These are phyloP conservation scores for Galendromus occidentalis DNA, from an alignment of 1,140 invertebrate species.

Conservation along the genomic window DNA sequence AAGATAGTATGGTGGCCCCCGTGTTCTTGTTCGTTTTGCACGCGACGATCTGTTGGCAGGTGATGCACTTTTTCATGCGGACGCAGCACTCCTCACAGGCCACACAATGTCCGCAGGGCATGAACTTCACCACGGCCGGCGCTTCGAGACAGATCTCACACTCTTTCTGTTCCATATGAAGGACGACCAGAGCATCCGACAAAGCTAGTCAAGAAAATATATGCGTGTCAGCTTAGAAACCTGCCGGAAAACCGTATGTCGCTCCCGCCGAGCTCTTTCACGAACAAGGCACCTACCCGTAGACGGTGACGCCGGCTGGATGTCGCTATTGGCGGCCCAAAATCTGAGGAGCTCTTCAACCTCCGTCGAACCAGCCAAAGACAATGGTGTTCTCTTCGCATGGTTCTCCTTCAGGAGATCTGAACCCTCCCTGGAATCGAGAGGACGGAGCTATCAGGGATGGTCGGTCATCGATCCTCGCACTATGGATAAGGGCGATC, in stretches of 20 bases:
- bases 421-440: conserved; percentile 35
- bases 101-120: conserved; percentile 51
- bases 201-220: neutral
- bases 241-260: no score
- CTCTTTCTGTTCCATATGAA: conserved; percentile 25
- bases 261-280: no score
- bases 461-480: no score
- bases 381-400: conserved; percentile 41
- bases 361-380: conserved; percentile 31
- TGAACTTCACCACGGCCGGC: conserved; percentile 39
- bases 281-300: no score
- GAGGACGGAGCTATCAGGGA: no score
- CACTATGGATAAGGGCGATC: no score
- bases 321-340: conserved; percentile 20
- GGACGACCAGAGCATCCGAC: neutral
- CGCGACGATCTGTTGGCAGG: conserved; percentile 41
- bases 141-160: conserved; percentile 51
- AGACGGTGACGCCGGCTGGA: no score
- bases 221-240: no score
- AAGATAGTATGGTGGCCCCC: neutral
- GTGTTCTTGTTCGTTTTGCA: conserved; percentile 27
- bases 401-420: conserved; percentile 42
- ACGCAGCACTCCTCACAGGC: conserved; percentile 52
- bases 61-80: conserved; percentile 57
- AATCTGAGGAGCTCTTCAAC: conserved; percentile 27